Evolutionary conservation across 2,797 vertebrate genomes (phyloP), one percentile per base, ranked within the genome.

Genomic region (Ceryle rudis): DNA sequence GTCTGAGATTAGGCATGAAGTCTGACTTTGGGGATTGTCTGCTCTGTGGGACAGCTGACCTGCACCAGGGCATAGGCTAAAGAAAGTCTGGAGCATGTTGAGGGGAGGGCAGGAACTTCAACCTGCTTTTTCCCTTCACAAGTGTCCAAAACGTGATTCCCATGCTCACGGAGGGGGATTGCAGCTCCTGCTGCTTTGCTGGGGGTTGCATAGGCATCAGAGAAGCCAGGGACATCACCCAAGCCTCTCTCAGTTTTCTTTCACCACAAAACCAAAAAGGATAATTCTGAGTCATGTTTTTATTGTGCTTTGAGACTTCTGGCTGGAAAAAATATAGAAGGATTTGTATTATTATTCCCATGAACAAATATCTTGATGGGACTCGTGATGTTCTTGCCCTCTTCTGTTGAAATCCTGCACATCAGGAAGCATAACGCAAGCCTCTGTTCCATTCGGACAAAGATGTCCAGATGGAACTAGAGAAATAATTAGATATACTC

Each of bases 391-490:
- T n/a, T 80, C 75, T 90, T 90, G 86, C 60, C 29, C 31, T 74
- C 47, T 80, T 88, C 90, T 93, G 86, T 71, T 82, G 92, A 95
- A 95, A 95, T 94, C 67, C 31, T 69, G 51, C 86, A 64, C 42
- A 29, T 87, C 37, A 49, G 35, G 73, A 79, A 86, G 57, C 0
- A 0, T 12, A 51, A 86, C 14, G 42, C n/a, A 79, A 86, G 42
- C 42, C 62, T 90, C 87, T 89, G 47, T 49, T 73, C 62, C 47
- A 46, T 49, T 44, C 26, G 79, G 70, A 74, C 39, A 33, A 65
- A 84, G 29, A 70, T 71, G 80, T 60, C 80, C 91, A 73, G 37
- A 57, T 69, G 84, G 80, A 77, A 80, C 0, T 4, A 42, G 80
- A 87, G 37, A 74, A 95, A 80, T 49, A 58, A 57, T 54, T 64